Evolutionary conservation across 2,113 vertebrate genomes (phyloP), one percentile per base, ranked within the genome.

Genomic region (Pachycephala philippinensis): DNA sequence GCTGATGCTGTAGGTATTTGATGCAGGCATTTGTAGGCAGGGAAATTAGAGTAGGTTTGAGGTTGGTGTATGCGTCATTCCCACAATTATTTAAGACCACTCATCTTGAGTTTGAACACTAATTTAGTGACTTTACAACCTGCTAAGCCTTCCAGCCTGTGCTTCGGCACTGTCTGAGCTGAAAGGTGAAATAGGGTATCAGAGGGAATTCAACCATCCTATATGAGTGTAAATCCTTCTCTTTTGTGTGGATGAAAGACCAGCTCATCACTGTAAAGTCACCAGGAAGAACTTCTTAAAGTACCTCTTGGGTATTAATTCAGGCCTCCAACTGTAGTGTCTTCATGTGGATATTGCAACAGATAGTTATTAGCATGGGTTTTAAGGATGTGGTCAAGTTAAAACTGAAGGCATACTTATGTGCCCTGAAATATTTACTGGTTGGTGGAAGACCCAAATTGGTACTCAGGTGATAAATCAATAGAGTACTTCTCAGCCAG

Each of bases 161-260:
- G 56, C 28, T 89, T 57, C 14, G 8, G 50, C 35, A 49, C 21
- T 1, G 1, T n/a, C 63, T 70, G 90, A 82, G 53, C 60, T 14
- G 39, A 59, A 81, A 72, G 35, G 42, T 4, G 11, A 15, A 96
- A 12, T 0, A 27, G 40, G 27, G 6, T 53, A 13, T 49, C 45
- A 44, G 39, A 61, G 11, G 18, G 23, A 24, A 64, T 19, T 16
- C 19, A 39, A 1, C 27, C 11, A 10, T 39, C 35, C 39, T 21
- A 0, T 24, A 3, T 11, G 39, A 65, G 7, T 7, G 12, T 11
- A 57, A 20, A 63, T 49, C 22, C 10, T 17, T 44, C 72, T 52
- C 1, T 7, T 11, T 21, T 0, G 2, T n/a, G 45, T 24, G 31
- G 19, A 2, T 42, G 40, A 56, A 68, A 28, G 30, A 54, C 9